These are phyloP conservation scores for Notechis scutatus DNA, from an alignment of 2,113 vertebrate genomes.

Conservation along the genomic window DNA sequence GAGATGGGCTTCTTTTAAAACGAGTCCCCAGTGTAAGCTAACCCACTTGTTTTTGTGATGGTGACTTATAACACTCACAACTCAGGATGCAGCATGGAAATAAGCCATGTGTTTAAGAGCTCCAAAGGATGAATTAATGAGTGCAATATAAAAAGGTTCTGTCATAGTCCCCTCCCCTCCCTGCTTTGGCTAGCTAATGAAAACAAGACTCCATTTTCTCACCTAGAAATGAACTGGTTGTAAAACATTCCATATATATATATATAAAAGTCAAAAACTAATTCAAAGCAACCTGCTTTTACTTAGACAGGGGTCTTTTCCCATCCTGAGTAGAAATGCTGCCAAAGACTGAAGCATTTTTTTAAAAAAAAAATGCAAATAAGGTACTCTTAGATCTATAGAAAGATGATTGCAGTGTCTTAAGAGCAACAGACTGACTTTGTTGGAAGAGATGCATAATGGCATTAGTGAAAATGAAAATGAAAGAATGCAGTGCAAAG, in stretches of 20 bases:
- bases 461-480: background rate
- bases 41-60: slow-evolving; percentile 59
- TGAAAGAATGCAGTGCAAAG: too few relatives aligned
- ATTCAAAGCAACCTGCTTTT: background rate
- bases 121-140: slow-evolving; percentile 65
- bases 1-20: slow-evolving; percentile 28
- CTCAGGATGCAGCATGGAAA: slow-evolving; percentile 65
- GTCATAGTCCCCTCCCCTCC: slow-evolving; percentile 16
- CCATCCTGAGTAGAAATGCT: background rate
- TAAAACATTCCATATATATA: background rate
- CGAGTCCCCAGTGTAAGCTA: slow-evolving; percentile 51
- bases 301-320: background rate
- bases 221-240: slow-evolving; percentile 22
- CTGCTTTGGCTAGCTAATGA: slow-evolving; percentile 65
- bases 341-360: background rate
- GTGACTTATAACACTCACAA: slow-evolving; percentile 53
- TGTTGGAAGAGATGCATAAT: background rate
- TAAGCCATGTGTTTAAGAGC: slow-evolving; percentile 57
- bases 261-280: background rate
- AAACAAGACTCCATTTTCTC: slow-evolving; percentile 62
- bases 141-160: slow-evolving; percentile 50
- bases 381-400: background rate
- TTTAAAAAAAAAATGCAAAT: background rate
- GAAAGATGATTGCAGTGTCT: background rate
- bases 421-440: background rate